Evolutionary conservation across 2,888 invertebrate genomes (phyloP).

Genomic region (Protonemura montana): DNA sequence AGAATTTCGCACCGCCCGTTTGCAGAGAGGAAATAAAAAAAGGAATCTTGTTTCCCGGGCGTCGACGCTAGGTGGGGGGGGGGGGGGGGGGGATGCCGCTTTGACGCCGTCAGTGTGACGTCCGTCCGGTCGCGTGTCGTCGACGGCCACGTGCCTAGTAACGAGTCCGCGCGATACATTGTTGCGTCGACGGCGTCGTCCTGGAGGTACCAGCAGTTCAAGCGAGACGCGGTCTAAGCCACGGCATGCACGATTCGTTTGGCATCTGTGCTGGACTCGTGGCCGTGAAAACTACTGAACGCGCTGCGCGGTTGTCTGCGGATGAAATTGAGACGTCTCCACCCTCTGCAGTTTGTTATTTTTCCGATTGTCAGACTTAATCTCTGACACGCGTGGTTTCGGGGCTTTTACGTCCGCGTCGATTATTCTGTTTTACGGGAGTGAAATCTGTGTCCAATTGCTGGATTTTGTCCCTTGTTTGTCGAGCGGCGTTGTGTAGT

Average conservation of each 20-base stretch:
- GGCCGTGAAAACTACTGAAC: background rate
- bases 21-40: background rate
- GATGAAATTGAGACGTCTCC: conserved; percentile 37
- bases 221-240: too few species aligned
- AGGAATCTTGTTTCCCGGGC: background rate
- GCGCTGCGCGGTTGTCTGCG: conserved; percentile 16
- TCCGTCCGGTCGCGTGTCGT: conserved; percentile 9
- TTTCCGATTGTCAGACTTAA: conserved; percentile 8
- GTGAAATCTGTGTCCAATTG: background rate
- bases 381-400: background rate
- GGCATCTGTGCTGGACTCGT: conserved; percentile 17
- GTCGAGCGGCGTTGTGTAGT: background rate
- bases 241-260: conserved; percentile 26
- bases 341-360: background rate
- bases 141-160: background rate
- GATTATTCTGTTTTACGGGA: background rate
- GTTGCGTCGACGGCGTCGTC: background rate
- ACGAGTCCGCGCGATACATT: background rate
- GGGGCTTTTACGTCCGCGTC: background rate
- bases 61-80: background rate
- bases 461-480: background rate
- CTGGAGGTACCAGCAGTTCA: background rate
- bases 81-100: background rate
- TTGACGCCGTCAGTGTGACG: conserved; percentile 28
- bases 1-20: conserved; percentile 26